A percentile compares a stretch with the other conserved stretches of the same genome.
Conservation (phyloP, 2,113 vertebrate species). For the Xiphophorus hellerii region DNA sequence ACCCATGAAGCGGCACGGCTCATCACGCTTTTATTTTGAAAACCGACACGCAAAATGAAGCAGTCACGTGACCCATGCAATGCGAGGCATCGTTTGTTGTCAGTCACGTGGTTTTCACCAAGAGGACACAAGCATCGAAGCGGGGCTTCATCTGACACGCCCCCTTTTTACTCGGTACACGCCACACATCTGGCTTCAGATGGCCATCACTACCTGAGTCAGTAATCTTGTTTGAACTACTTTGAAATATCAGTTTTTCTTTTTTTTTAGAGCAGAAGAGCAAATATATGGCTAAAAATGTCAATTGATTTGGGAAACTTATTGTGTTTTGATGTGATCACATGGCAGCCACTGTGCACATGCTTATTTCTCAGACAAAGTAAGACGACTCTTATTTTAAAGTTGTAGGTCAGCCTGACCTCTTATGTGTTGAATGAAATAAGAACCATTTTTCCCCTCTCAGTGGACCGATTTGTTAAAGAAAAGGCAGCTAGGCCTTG, state of each 20-base stretch:
- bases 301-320: background rate
- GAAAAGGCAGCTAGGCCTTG: slow-evolving; percentile 2
- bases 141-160: no score
- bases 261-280: background rate
- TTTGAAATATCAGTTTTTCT: background rate
- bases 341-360: background rate
- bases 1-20: no score
- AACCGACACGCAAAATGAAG: no score
- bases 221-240: background rate
- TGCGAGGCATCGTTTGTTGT: no score
- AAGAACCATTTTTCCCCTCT: slow-evolving; percentile 7
- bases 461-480: slow-evolving; percentile 10
- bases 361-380: background rate
- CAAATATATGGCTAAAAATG: background rate
- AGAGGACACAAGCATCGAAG: no score
- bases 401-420: slow-evolving; percentile 13
- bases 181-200: no score
- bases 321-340: background rate
- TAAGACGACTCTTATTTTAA: background rate
- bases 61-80: no score
- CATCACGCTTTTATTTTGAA: no score
- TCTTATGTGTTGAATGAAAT: slow-evolving; percentile 7
- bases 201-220: background rate
- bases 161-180: no score
- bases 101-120: no score